Conservation (phyloP, 2,888 invertebrate species). For the Lottia scabra region DNA sequence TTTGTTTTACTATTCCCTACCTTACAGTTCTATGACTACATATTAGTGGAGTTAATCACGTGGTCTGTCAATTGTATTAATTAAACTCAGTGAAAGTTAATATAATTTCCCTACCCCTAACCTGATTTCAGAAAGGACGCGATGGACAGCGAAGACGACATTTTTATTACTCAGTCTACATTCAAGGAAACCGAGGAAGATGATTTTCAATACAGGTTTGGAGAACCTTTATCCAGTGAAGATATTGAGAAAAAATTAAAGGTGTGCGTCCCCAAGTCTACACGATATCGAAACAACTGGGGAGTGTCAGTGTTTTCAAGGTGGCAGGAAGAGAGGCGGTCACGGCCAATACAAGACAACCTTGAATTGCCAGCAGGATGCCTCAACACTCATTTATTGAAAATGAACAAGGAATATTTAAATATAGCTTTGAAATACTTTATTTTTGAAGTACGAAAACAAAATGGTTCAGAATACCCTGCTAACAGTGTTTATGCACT, state of each 20-base stretch:
- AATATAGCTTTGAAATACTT: background rate
- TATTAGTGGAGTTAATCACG: too few relatives aligned
- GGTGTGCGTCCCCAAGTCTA: background rate
- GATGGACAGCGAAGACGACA: too few relatives aligned
- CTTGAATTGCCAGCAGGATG: background rate
- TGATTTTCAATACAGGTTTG: background rate
- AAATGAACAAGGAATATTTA: background rate
- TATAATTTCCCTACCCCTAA: too few relatives aligned
- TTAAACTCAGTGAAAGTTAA: too few relatives aligned
- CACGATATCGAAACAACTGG: background rate
- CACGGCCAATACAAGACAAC: background rate
- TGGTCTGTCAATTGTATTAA: too few relatives aligned
- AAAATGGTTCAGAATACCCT: background rate
- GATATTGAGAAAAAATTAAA: background rate
- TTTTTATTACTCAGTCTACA: too few relatives aligned
- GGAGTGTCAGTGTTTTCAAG: background rate
- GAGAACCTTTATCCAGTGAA: background rate
- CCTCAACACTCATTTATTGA: background rate
- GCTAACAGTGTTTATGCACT: background rate
- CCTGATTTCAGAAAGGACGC: too few relatives aligned
- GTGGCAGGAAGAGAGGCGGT: background rate
- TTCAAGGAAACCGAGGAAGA: too few relatives aligned
- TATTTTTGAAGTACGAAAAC: constrained; percentile 5
- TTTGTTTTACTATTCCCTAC: too few relatives aligned
- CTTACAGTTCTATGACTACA: too few relatives aligned